These are phyloP conservation scores for Equus przewalskii DNA, from an alignment of 2,113 vertebrate genomes.

Conservation along the genomic window DNA sequence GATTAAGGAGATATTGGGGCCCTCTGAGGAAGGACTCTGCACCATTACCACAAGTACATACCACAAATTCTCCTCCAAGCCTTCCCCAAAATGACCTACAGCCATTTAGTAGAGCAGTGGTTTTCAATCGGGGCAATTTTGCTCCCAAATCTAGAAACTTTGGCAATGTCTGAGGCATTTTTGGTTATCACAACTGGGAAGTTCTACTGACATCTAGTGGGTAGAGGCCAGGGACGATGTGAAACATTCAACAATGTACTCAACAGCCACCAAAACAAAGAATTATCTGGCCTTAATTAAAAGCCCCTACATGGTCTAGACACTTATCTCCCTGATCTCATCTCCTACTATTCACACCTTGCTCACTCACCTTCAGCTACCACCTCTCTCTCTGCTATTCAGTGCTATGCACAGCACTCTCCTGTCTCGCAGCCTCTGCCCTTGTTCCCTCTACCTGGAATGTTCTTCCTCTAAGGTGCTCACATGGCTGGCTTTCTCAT, in stretches of 20 bases:
- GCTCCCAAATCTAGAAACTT: not conserved
- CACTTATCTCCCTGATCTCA: not conserved
- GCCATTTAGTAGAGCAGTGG: not conserved
- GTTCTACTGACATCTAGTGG: not conserved
- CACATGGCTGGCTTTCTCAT: not conserved
- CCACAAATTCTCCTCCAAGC: not conserved
- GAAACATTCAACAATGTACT: not conserved
- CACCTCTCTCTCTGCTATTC: not conserved
- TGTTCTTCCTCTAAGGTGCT: not conserved
- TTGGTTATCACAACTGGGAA: not conserved
- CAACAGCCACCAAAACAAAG: not conserved
- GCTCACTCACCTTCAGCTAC: constrained; percentile 2
- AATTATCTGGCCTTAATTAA: not conserved
- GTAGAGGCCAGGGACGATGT: not conserved
- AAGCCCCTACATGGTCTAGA: not conserved
- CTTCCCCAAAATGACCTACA: not conserved
- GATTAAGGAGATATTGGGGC: not conserved
- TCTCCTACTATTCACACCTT: not conserved
- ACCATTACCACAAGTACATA: not conserved
- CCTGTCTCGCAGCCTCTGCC: not conserved
- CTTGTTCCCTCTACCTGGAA: not conserved
- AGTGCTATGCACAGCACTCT: not conserved
- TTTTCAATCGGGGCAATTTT: not conserved
- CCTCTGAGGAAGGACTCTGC: not conserved
- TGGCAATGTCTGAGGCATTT: not conserved